A percentile compares a stretch with the other conserved stretches of the same genome.
These are phyloP conservation scores for Trachymyrmex septentrionalis DNA, from an alignment of 1,140 invertebrate species.

Conservation along the genomic window DNA sequence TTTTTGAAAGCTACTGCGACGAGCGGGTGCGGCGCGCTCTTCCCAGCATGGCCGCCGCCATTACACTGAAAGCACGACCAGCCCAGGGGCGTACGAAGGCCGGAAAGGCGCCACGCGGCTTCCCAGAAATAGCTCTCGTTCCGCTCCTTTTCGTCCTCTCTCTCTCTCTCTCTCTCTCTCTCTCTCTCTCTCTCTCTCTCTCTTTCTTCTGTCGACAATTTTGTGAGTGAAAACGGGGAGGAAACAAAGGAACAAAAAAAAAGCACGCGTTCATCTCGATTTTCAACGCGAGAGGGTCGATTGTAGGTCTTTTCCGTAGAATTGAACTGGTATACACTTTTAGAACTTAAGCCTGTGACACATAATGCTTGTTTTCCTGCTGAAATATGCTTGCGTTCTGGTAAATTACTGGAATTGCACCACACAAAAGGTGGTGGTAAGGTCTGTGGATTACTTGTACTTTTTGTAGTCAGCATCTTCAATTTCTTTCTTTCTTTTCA, in stretches of 20 bases:
- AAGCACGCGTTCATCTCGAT: neutral
- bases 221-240: neutral
- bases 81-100: slow-evolving; percentile 75
- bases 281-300: neutral
- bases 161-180: neutral
- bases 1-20: slow-evolving; percentile 74
- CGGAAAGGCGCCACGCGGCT: neutral
- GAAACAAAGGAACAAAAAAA: neutral
- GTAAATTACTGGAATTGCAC: too few relatives aligned
- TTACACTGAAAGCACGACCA: slow-evolving; percentile 80
- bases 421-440: too few relatives aligned
- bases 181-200: neutral
- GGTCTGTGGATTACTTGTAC: too few relatives aligned
- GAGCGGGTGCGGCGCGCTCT: slow-evolving; percentile 81
- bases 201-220: neutral
- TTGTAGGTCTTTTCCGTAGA: too few relatives aligned
- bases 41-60: slow-evolving; percentile 82
- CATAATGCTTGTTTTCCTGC: too few relatives aligned
- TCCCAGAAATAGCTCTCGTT: slow-evolving; percentile 25
- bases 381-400: too few relatives aligned
- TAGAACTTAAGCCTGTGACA: too few relatives aligned
- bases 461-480: too few relatives aligned
- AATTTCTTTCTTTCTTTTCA: too few relatives aligned
- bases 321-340: too few relatives aligned
- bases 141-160: neutral